Percentiles rank a stretch among this genome's conserved stretches.
Evolutionary conservation across 92 coral and sea anemone species (phyloP).

Genomic region (Bergia puertoricense): DNA sequence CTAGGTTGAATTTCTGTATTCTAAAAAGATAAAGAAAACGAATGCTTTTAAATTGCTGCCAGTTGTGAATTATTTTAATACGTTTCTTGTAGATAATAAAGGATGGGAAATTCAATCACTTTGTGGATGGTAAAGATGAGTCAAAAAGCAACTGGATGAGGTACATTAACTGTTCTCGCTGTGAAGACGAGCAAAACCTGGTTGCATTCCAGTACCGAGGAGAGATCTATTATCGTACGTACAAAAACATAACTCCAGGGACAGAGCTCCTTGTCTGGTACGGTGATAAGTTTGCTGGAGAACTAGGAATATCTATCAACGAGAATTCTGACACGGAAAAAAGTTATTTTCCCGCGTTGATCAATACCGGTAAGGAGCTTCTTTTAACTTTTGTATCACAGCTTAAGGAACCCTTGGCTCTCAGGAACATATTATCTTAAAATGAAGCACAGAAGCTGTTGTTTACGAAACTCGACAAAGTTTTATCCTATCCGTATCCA

Average conservation of each 20-base stretch:
- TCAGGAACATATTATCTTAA: too few species aligned
- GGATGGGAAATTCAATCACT: constrained; percentile 77
- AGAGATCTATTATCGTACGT: constrained; percentile 76
- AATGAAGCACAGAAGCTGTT: too few species aligned
- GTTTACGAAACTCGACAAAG: too few species aligned
- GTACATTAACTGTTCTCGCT: constrained; percentile 84
- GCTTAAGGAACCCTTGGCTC: background rate
- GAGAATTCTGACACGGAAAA: background rate
- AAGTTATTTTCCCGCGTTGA: background rate
- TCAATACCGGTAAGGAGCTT: background rate
- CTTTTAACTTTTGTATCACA: background rate
- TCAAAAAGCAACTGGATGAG: constrained; percentile 83
- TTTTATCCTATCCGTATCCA: too few species aligned
- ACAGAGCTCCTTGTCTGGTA: constrained; percentile 90
- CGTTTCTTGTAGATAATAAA: constrained; percentile 57
- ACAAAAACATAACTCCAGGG: constrained; percentile 62
- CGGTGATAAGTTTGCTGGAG: constrained; percentile 82
- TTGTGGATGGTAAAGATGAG: constrained; percentile 73
- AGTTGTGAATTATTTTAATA: background rate
- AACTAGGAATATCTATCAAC: constrained; percentile 67
- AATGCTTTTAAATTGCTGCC: too few species aligned
- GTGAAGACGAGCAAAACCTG: constrained; percentile 84
- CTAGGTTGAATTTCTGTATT: too few species aligned
- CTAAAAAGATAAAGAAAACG: too few species aligned
- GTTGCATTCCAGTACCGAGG: constrained; percentile 74